These are phyloP conservation scores for Colistium nudipinnis DNA, from an alignment of 2,113 vertebrate species.

Conservation along the genomic window DNA sequence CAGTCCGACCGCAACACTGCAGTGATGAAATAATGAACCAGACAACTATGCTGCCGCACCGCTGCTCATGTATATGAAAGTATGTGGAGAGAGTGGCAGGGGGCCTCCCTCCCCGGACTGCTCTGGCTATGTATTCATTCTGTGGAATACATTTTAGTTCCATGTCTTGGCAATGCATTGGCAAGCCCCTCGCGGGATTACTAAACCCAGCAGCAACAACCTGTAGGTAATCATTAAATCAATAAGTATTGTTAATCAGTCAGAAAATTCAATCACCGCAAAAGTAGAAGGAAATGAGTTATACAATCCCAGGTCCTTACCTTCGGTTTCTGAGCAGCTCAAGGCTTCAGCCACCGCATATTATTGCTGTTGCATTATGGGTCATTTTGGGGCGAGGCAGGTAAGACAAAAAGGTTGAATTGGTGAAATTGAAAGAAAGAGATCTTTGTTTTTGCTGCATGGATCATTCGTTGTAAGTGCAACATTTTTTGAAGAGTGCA, in stretches of 20 bases:
- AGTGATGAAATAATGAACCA: constrained; percentile 64
- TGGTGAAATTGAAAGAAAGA: not conserved
- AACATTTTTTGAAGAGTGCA: not conserved
- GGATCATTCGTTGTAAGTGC: not conserved
- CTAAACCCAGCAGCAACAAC: no score
- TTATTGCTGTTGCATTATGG: not conserved
- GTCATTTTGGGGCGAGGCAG: not conserved
- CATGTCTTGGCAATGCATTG: not conserved
- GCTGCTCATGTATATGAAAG: not conserved
- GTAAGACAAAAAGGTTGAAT: not conserved
- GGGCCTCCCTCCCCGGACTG: not conserved
- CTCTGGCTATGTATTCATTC: not conserved
- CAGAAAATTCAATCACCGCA: no score
- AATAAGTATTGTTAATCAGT: no score
- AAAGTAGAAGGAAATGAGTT: no score
- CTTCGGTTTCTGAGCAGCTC: no score
- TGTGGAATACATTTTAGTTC: not conserved
- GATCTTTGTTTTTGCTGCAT: not conserved
- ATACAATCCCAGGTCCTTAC: no score
- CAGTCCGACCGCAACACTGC: constrained; percentile 51
- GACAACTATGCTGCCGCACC: constrained; percentile 4
- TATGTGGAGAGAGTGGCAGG: not conserved
- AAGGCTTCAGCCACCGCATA: no score
- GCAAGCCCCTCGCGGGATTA: no score
- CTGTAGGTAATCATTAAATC: no score